Evolutionary conservation across 2,888 invertebrate species (phyloP), one percentile per base, ranked within the genome.

Genomic region (Anoncus sp.): DNA sequence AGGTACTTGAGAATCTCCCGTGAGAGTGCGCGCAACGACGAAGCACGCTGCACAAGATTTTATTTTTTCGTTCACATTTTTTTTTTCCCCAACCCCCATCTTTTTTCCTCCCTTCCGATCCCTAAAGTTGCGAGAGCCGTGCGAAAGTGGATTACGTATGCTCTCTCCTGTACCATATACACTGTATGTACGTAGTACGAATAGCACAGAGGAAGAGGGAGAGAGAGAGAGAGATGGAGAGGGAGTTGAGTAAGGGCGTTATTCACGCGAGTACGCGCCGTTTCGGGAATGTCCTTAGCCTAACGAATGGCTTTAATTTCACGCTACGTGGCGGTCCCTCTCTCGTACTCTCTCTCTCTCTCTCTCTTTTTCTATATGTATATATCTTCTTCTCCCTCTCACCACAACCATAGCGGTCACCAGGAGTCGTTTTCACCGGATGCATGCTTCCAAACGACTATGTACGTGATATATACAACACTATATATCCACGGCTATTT

Each of bases 281-380:
- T 81, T 81, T 76, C 75, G 67, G 77, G 79, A 77, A 76, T 75
- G 81, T 82, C 82, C 75, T 84, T 83, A 81, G 73, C 79, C 80
- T 82, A 84, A 85, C 81, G 83, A 85, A 86, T 85, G 84, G 84
- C 82, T 84, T 83, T 83, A 84, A 87, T 85, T 84, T 82, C 83
- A 83, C 84, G 77, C 82, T 82, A 79, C 79, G 79, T 79, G 82
- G 77, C 74, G 60, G 18, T 51, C 35, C 51, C 59, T 60, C 69
- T 69, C 67, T 71, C 51, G 40, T 24, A 16, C 66, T 40, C 40
- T 62, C 67, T 55, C 60, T 20, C 45, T 53, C 57, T 53, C 43
- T 60, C 47, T 47, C 63, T 49, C 35, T 35, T 31, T 59, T 45
- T 66, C 51, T 22, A 53, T 51, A 63, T 38, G 43, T n/a, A n/a